Evolutionary conservation across 2,888 invertebrate species (phyloP), one percentile per base, ranked within the genome.

Genomic region (Drosophila testacea): DNA sequence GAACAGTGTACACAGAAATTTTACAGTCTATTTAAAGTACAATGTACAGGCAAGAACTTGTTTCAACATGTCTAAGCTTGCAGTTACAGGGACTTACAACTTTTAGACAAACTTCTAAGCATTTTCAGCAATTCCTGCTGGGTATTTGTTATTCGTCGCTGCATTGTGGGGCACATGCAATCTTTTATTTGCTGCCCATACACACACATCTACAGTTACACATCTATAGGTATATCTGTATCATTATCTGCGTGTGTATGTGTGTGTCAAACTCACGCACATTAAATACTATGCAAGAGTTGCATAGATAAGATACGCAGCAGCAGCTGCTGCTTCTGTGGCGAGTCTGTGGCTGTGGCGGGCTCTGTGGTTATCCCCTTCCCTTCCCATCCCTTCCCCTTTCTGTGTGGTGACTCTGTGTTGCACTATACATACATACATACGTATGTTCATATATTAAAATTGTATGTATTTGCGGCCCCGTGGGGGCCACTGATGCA

Each of bases 251-350:
- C 54, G 34, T 56, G 27, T 71, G 30, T 50, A 13, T 65, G 55
- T 61, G 61, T 62, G 76, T 55, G 78, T 73, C 71, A 74, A 71
- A 46, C 69, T 73, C 66, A 86, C 81, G 86, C 77, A 80, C 77
- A 87, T 73, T 81, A 66, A 85, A 73, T 62, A 48, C 69, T 77
- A 72, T 70, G 81, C 76, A 71, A 86, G 88, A 83, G 88, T 83
- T 88, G 88, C 86, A 86, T 81, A 88, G 85, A 85, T 87, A 87
- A 87, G 88, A 86, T 86, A 88, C 87, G 69, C 69, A 79, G 77
- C 72, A 70, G 77, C 76, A 74, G 69, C 70, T 42, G 69, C 79
- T 44, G 88, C 67, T 52, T 0, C 16, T 1, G 70, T 71, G 68
- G 69, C 69, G 32, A 44, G 38, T 42, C 69, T 47, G 70, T 51